Evolutionary conservation across 53 echinoderm and acorn worm species (phyloP).

Genomic region (Apostichopus leukothele): DNA sequence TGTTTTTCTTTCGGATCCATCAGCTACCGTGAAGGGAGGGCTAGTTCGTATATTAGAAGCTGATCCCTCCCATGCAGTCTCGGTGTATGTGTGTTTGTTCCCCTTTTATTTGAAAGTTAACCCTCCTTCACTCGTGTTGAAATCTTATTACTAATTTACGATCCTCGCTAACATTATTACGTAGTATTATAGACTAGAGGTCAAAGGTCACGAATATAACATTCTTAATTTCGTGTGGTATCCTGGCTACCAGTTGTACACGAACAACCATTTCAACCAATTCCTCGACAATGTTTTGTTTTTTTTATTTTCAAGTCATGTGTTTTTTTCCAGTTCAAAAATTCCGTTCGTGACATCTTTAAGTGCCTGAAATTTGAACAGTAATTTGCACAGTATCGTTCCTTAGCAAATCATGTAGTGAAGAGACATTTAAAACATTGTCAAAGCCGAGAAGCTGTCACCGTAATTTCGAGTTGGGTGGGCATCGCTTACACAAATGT

Average conservation of each 20-base stretch:
- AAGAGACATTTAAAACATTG: background rate
- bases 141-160: background rate
- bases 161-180: background rate
- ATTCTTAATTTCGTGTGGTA: conserved; percentile 18
- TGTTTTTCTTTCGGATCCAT: background rate
- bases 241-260: background rate
- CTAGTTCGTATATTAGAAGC: too few species aligned
- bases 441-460: background rate
- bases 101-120: background rate
- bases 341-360: background rate
- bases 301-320: background rate
- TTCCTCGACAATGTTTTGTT: background rate
- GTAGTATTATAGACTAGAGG: background rate
- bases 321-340: background rate
- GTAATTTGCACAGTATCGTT: background rate
- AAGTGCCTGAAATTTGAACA: background rate
- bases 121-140: background rate
- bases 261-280: background rate
- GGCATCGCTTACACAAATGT: background rate
- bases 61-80: too few species aligned
- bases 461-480: conserved; percentile 22
- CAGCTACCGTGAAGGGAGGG: background rate
- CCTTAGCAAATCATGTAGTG: background rate
- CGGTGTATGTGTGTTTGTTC: background rate
- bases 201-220: background rate